Base-by-base conservation (phyloP, 2,797 vertebrate genomes). In the Brachymystax lenok region DNA sequence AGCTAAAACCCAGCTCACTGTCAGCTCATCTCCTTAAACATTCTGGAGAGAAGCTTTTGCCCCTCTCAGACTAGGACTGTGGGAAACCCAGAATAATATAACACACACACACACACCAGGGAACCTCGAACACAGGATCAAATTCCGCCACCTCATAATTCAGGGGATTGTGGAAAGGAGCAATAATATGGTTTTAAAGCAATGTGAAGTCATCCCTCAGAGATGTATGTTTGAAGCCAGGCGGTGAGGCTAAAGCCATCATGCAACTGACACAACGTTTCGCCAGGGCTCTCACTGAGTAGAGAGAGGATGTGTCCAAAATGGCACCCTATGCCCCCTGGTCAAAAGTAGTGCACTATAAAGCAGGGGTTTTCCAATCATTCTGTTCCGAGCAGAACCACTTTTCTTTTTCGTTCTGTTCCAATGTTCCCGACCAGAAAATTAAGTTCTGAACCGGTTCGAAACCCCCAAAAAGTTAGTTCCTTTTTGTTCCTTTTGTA, bases 141-240 rank as follows among this genome's bases (percentile, higher is more conserved):
- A 46, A 87, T 80, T 71, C 1, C 4, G 83, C 70, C 75, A 59
- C 50, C 82, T 14, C 77, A 80, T 75, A 88, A 87, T 86, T 85
- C 84, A 76, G 80, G 83, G 85, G 86, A 82, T 84, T 92, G 88
- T 86, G 74, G 56, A 67, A 14, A 71, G 59, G 76, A 77, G 80
- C 76, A 88, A 86, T 88, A 84, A 86, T 87, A 78, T 28, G 6
- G 74, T 82, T 86, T 82, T 76, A 75, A 27, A 77, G 74, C 79
- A 83, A 77, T 85, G 85, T 91, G 85, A 90, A 86, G 88, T 89
- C 87, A 89, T 67, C 76, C 80, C 80, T 88, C 73, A 91, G 86
- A 85, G 79, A 81, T 79, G 80, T 46, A 50, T 54, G 81, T 86
- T 84, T 84, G 82, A 83, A 82, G 79, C 80, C 12, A 70, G 73